These are phyloP conservation scores for Malurus melanocephalus DNA, from an alignment of 2,113 vertebrate genomes.

Conservation along the genomic window DNA sequence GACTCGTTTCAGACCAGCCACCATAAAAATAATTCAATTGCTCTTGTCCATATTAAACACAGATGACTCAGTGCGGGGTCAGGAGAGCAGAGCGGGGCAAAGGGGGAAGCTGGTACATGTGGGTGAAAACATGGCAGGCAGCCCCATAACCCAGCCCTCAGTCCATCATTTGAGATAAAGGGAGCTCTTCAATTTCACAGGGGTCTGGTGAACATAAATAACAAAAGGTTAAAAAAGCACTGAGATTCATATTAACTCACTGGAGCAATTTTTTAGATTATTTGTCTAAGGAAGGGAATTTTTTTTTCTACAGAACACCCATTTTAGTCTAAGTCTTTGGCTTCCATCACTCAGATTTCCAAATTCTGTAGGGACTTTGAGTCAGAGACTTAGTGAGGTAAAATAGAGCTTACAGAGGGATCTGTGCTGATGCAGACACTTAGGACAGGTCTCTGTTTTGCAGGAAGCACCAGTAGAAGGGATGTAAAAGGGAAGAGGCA, in stretches of 20 bases:
- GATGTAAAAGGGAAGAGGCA: neutral
- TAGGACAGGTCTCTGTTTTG: neutral
- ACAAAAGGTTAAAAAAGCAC: neutral
- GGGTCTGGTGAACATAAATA: neutral
- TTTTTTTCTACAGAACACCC: neutral
- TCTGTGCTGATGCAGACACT: neutral
- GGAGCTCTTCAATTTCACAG: neutral
- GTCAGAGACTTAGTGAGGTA: neutral
- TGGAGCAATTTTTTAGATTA: neutral
- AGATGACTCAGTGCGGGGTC: neutral
- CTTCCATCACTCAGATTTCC: neutral
- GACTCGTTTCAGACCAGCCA: conserved; percentile 19
- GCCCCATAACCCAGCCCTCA: neutral
- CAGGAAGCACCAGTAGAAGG: neutral
- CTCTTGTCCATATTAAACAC: neutral
- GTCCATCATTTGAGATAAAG: neutral
- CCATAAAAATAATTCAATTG: neutral
- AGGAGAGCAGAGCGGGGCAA: neutral
- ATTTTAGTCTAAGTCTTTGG: neutral
- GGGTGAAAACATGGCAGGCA: neutral
- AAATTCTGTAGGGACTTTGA: neutral
- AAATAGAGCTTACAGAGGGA: neutral
- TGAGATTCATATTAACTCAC: neutral
- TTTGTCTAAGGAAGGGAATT: neutral
- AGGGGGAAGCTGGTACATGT: neutral